Percentiles rank a stretch among this genome's conserved stretches.
Evolutionary conservation across 1,140 invertebrate genomes (phyloP).

Genomic region (Trachymyrmex septentrionalis): DNA sequence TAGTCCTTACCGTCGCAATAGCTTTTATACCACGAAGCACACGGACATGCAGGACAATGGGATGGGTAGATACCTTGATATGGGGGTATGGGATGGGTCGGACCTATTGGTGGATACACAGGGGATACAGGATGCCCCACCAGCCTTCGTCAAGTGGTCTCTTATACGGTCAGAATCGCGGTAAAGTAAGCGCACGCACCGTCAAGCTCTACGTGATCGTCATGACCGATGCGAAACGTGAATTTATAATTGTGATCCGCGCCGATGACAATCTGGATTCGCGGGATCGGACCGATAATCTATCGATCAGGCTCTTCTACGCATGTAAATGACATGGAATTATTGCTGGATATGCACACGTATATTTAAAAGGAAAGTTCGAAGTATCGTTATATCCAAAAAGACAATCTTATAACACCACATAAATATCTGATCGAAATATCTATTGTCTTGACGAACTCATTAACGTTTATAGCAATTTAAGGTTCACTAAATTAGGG

Average conservation of each 20-base stretch:
- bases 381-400: background rate
- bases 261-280: conserved; percentile 65
- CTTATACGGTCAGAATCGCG: conserved; percentile 67
- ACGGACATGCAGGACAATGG: conserved; percentile 59
- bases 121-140: conserved; percentile 73
- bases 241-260: conserved; percentile 77
- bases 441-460: background rate
- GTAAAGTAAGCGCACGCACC: conserved; percentile 77
- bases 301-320: background rate
- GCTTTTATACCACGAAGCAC: conserved; percentile 82
- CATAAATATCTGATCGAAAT: background rate
- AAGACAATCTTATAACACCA: too few species aligned
- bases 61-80: conserved; percentile 51
- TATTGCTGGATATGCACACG: background rate
- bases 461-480: background rate
- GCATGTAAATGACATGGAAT: conserved; percentile 21
- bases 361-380: background rate
- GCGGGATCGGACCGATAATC: conserved; percentile 31
- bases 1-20: conserved; percentile 73
- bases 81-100: conserved; percentile 62
- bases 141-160: conserved; percentile 62
- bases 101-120: conserved; percentile 51
- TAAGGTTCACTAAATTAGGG: background rate
- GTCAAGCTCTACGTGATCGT: conserved; percentile 80
- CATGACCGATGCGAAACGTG: conserved; percentile 68